phyloP scores from a whole-genome alignment of 2,797 vertebrate genomes.

The Acridotheres tristis region DNA sequence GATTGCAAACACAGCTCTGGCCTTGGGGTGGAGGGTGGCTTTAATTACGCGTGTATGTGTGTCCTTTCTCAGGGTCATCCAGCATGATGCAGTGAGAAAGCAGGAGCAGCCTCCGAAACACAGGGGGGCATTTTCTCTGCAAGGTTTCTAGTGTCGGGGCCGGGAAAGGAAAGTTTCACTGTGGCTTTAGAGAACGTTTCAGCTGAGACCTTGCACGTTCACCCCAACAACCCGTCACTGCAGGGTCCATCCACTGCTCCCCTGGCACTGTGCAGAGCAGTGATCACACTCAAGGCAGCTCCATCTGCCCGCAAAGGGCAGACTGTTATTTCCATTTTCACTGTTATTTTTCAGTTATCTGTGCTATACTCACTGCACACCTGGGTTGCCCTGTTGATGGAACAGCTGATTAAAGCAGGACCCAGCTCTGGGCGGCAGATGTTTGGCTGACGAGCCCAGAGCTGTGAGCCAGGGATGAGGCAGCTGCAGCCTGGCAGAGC shows the following conservation, averaged over 20 bases:
- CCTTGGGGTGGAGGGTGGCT: neutral
- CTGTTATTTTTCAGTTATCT: neutral
- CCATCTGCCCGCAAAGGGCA: neutral
- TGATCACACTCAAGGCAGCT: fast-evolving
- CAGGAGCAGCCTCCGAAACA: neutral
- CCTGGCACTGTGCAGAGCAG: fast-evolving
- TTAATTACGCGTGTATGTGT: neutral
- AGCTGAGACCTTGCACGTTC: neutral
- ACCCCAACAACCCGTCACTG: neutral
- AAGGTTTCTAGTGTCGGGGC: neutral
- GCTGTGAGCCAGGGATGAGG: neutral
- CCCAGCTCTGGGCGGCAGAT: neutral
- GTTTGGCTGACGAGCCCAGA: neutral
- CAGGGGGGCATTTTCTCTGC: neutral
- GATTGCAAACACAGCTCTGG: neutral
- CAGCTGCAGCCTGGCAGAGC: neutral
- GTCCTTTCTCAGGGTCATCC: neutral
- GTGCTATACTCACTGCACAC: neutral
- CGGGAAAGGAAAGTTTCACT: neutral
- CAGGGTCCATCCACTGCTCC: fast-evolving
- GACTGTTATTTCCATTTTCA: neutral
- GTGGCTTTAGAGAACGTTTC: neutral
- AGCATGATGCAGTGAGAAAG: neutral
- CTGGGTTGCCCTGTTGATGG: fast-evolving
- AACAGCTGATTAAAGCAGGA: neutral